Conservation (phyloP, 1,140 invertebrate genomes). For the Cotesia glomerata region DNA sequence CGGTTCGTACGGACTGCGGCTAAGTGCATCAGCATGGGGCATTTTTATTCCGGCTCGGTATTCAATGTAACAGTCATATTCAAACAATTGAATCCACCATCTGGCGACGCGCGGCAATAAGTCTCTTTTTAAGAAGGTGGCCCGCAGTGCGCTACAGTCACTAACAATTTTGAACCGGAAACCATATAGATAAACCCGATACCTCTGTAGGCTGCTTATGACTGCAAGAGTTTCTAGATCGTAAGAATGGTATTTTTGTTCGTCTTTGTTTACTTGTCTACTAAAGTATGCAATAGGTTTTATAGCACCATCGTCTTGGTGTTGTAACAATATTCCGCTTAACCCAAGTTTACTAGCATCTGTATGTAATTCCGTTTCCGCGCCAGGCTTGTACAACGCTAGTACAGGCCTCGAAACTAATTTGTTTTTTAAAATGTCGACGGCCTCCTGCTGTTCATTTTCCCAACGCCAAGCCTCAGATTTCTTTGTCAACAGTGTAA, state of each 20-base stretch:
- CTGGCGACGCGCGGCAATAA: conserved; percentile 44
- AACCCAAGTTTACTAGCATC: conserved; percentile 41
- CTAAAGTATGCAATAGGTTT: conserved; percentile 35
- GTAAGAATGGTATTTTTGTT: conserved; percentile 50
- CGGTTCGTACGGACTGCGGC: conserved; percentile 9
- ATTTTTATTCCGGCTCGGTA: conserved; percentile 44
- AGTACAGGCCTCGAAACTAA: conserved; percentile 41
- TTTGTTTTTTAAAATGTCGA: not conserved
- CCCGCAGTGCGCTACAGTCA: conserved; percentile 47
- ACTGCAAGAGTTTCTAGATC: conserved; percentile 48
- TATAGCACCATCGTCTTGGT: not conserved
- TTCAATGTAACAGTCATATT: conserved; percentile 44
- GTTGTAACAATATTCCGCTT: conserved; percentile 40
- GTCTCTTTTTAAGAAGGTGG: conserved; percentile 46
- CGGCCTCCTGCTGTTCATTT: not conserved
- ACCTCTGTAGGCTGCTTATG: conserved; percentile 44
- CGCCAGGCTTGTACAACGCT: conserved; percentile 46
- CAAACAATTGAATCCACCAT: conserved; percentile 49
- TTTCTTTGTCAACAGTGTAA: not conserved
- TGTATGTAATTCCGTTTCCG: conserved; percentile 35
- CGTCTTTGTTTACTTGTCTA: conserved; percentile 36
- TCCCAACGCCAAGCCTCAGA: not conserved
- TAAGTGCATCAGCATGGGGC: conserved; percentile 48
- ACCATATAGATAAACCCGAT: conserved; percentile 47
- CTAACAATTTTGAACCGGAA: conserved; percentile 49